phyloP scores from a whole-genome alignment of 2,888 invertebrate species.

The Acrocera orbiculus region DNA sequence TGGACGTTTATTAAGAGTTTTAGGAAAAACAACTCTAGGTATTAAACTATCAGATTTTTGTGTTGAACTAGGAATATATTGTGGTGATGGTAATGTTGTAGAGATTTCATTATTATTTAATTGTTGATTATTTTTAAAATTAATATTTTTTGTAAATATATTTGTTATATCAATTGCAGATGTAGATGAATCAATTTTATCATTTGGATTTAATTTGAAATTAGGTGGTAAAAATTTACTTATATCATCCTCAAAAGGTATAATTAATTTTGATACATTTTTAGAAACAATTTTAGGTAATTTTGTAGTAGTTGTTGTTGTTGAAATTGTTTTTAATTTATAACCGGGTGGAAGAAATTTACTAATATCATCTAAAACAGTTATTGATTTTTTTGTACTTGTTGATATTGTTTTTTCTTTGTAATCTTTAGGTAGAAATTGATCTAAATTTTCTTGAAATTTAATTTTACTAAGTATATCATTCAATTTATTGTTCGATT shows the following conservation, averaged over 20 bases:
- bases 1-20: conserved; percentile 38
- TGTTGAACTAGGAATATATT: too few species aligned
- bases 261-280: too few species aligned
- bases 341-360: conserved; percentile 50
- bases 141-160: too few species aligned
- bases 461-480: conserved; percentile 23
- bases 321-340: conserved; percentile 30
- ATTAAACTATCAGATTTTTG: too few species aligned
- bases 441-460: conserved; percentile 25
- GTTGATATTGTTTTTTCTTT: conserved; percentile 31
- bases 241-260: conserved; percentile 28
- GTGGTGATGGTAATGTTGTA: too few species aligned
- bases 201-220: too few species aligned
- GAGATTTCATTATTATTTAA: too few species aligned
- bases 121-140: too few species aligned
- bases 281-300: too few species aligned
- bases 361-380: conserved; percentile 38
- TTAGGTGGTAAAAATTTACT: conserved; percentile 40
- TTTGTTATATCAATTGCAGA: too few species aligned
- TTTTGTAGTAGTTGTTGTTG: conserved; percentile 18
- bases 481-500: conserved; percentile 14
- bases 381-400: conserved; percentile 24
- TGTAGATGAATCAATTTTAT: conserved; percentile 19
- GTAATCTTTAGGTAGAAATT: conserved; percentile 37
- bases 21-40: conserved; percentile 68